Conservation (phyloP, 2,797 vertebrate genomes). For the Eleutherodactylus coqui region DNA sequence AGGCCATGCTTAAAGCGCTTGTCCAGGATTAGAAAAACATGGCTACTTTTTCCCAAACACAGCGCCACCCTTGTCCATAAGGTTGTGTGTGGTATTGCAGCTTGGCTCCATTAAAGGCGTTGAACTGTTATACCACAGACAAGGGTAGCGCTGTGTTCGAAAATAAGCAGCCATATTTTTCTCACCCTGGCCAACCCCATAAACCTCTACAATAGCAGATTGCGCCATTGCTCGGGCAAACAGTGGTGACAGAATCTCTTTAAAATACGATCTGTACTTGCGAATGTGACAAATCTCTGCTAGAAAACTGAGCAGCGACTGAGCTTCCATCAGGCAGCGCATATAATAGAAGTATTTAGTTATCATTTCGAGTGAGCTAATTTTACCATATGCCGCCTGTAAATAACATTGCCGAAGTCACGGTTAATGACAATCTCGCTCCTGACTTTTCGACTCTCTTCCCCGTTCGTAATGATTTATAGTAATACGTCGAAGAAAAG, state of each 20-base stretch:
- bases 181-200: no score
- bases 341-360: not conserved
- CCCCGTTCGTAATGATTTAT: constrained; percentile 60
- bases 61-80: no score
- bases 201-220: not conserved
- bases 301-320: not conserved
- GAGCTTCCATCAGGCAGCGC: not conserved
- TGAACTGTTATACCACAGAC: no score
- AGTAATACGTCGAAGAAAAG: constrained; percentile 48
- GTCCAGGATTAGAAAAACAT: no score
- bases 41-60: no score
- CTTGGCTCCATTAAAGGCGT: no score
- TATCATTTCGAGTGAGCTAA: constrained; percentile 9
- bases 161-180: no score
- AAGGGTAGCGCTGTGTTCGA: no score
- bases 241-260: not conserved
- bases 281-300: not conserved
- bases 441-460: constrained; percentile 56
- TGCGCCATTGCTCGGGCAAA: not conserved
- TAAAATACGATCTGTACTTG: not conserved
- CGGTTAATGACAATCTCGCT: constrained; percentile 17
- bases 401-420: constrained; percentile 31
- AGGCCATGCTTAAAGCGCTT: no score
- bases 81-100: no score
- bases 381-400: not conserved